These are phyloP conservation scores for Tethya wilhelma DNA, from an alignment of 37 sponge, comb jelly and placozoan genomes.

Conservation along the genomic window DNA sequence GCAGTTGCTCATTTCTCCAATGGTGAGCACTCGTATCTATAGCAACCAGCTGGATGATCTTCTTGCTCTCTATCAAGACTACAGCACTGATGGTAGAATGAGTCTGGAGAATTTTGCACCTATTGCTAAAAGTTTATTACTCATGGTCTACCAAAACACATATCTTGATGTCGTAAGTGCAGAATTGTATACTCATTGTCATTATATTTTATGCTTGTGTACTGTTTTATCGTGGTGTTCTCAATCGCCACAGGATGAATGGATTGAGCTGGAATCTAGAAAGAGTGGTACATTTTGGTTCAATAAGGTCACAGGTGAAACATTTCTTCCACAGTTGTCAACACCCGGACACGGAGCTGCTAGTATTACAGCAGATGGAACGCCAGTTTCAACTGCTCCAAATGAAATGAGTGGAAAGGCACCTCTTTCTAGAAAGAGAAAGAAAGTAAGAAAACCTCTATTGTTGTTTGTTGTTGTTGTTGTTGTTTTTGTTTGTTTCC, in stretches of 20 bases:
- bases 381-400: no score
- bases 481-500: no score
- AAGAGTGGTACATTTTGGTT: conserved; percentile 69
- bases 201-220: no score
- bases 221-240: no score
- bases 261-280: conserved; percentile 74
- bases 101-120: conserved; percentile 67
- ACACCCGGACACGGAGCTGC: no score
- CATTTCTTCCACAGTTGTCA: conserved; percentile 6
- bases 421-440: no score
- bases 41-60: conserved; percentile 68
- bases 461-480: no score
- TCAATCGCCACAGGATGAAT: conserved; percentile 48
- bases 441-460: no score
- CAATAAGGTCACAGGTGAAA: conserved; percentile 73
- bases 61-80: conserved; percentile 26
- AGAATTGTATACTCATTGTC: no score
- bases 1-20: conserved; percentile 76
- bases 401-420: no score
- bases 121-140: conserved; percentile 56
- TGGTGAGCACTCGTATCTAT: conserved; percentile 55
- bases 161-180: conserved; percentile 62
- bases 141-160: conserved; percentile 74
- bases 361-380: no score
- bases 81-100: conserved; percentile 23